Evolutionary conservation across 2,888 invertebrate species (phyloP).

Genomic region (Nomada goodeniana): DNA sequence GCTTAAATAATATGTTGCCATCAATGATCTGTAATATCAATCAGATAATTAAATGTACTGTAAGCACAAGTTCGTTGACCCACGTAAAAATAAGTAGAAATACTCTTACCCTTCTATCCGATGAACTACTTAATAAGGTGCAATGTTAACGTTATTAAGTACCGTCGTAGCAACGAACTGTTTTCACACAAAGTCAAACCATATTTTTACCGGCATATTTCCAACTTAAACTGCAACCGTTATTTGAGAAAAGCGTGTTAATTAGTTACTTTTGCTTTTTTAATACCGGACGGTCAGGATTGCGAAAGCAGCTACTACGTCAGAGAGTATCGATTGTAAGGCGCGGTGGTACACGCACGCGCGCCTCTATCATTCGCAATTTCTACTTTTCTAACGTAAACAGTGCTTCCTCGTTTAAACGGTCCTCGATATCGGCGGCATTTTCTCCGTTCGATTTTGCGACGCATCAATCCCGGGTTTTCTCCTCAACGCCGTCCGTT

Average conservation of each 20-base stretch:
- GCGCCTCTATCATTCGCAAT: conserved; percentile 54
- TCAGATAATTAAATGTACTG: background rate
- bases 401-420: conserved; percentile 72
- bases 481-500: background rate
- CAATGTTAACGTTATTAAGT: background rate
- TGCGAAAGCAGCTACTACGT: conserved; percentile 76
- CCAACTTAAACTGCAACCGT: background rate
- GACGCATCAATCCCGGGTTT: background rate
- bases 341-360: conserved; percentile 78
- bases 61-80: too few relatives aligned
- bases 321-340: conserved; percentile 80
- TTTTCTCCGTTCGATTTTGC: conserved; percentile 28
- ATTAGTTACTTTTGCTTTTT: conserved; percentile 74
- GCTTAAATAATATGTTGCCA: background rate
- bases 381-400: conserved; percentile 74
- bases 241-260: conserved; percentile 27
- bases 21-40: background rate
- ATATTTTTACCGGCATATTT: background rate
- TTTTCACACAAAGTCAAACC: background rate
- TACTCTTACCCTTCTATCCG: background rate
- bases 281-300: conserved; percentile 73
- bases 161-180: background rate
- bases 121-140: background rate
- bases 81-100: background rate
- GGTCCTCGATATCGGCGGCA: conserved; percentile 33